phyloP scores from a whole-genome alignment of 2,113 vertebrate genomes.

The Ceyx margarethae region DNA sequence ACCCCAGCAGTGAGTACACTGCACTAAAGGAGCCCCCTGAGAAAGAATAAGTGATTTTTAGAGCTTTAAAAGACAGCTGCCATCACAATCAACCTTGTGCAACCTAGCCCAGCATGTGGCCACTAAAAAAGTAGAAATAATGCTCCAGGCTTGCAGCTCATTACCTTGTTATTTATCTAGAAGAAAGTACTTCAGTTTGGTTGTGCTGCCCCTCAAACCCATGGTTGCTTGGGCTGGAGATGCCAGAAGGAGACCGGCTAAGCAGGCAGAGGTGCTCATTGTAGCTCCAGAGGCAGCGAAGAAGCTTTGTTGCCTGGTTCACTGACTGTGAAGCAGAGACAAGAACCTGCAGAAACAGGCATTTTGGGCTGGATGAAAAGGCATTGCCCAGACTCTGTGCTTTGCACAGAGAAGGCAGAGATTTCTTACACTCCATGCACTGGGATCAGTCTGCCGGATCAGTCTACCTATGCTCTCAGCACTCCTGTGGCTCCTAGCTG shows the following conservation, averaged over 20 bases:
- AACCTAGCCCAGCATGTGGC: fast-evolving
- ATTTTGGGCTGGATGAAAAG: background rate
- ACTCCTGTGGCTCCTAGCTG: background rate
- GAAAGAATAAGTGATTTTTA: background rate
- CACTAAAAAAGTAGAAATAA: background rate
- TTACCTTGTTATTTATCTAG: background rate
- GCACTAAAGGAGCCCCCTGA: background rate
- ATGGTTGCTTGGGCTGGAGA: background rate
- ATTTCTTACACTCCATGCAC: background rate
- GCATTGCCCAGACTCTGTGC: background rate
- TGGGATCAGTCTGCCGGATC: background rate
- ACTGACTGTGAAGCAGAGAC: fast-evolving
- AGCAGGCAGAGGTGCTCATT: background rate
- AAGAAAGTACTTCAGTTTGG: background rate
- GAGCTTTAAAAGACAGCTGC: background rate
- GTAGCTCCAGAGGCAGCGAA: fast-evolving
- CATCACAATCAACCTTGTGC: fast-evolving
- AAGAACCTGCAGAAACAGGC: background rate
- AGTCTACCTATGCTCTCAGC: background rate
- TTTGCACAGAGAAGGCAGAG: background rate
- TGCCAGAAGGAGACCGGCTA: background rate
- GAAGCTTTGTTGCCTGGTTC: background rate
- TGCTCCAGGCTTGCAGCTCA: background rate
- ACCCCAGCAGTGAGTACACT: fast-evolving
- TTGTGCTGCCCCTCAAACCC: background rate